A percentile compares a stretch with the other conserved stretches of the same genome.
Conservation (phyloP, 2,888 invertebrate genomes). For the Reticulitermes lucifugus region DNA sequence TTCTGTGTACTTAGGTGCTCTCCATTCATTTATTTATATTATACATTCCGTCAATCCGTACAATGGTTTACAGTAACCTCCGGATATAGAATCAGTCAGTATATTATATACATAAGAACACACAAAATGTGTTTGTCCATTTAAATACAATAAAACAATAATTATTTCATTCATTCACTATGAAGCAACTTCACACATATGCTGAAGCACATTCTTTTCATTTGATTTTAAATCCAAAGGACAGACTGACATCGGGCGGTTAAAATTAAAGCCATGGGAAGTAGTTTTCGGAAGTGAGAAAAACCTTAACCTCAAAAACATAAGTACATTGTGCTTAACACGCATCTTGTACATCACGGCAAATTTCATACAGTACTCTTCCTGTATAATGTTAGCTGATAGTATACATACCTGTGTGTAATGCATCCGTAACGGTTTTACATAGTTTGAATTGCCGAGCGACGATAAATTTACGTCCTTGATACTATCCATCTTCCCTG, state of each 20-base stretch:
- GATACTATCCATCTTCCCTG: constrained; percentile 61
- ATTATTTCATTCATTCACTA: too few relatives aligned
- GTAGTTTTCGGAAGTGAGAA: background rate
- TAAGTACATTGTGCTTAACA: background rate
- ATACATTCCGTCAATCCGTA: too few relatives aligned
- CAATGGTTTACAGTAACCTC: too few relatives aligned
- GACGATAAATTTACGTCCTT: constrained; percentile 62
- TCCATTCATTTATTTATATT: too few relatives aligned
- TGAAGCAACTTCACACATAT: too few relatives aligned
- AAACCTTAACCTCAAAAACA: background rate
- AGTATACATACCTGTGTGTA: constrained; percentile 69
- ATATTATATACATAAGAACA: too few relatives aligned
- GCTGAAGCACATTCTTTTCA: too few relatives aligned
- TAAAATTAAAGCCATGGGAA: background rate
- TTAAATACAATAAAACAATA: too few relatives aligned
- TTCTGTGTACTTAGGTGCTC: too few relatives aligned
- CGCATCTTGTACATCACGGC: background rate
- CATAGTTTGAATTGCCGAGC: constrained; percentile 68
- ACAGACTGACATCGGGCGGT: background rate
- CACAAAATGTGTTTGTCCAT: too few relatives aligned
- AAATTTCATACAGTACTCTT: background rate
- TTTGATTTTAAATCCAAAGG: background rate
- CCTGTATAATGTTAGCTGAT: background rate
- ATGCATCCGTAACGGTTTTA: constrained; percentile 79
- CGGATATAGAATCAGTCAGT: too few relatives aligned